Evolutionary conservation across 2,797 vertebrate species (phyloP).

Genomic region (Mormyrops attenuatus): DNA sequence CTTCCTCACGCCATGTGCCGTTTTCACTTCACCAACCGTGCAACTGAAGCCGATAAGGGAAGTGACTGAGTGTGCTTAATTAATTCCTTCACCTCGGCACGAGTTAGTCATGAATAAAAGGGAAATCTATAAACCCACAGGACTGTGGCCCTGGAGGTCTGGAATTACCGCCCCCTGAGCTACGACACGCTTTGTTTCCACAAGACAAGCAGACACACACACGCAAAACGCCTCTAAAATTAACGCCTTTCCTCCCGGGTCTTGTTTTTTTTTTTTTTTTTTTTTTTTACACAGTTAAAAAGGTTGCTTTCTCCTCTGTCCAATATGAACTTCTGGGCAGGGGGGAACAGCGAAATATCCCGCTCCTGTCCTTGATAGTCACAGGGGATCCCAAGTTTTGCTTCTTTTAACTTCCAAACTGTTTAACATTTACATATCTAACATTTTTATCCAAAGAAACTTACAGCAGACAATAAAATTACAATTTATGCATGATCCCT

Average conservation of each 20-base stretch:
- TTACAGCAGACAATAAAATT: neutral
- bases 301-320: neutral
- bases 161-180: neutral
- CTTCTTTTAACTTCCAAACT: neutral
- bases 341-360: no score
- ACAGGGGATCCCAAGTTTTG: neutral
- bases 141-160: neutral
- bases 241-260: neutral
- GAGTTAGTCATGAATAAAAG: neutral
- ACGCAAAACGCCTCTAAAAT: neutral
- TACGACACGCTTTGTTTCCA: constrained; percentile 6
- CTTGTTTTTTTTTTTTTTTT: neutral
- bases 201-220: neutral
- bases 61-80: neutral
- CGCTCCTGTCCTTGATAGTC: neutral
- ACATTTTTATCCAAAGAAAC: neutral
- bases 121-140: neutral
- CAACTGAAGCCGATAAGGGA: neutral
- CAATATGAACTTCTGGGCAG: neutral
- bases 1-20: neutral
- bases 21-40: neutral
- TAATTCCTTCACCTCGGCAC: neutral
- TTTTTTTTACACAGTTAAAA: neutral
- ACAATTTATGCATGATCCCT: neutral
- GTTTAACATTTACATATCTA: neutral